Base-by-base conservation (phyloP, 2,797 vertebrate genomes). In the Scolopax rusticola region DNA sequence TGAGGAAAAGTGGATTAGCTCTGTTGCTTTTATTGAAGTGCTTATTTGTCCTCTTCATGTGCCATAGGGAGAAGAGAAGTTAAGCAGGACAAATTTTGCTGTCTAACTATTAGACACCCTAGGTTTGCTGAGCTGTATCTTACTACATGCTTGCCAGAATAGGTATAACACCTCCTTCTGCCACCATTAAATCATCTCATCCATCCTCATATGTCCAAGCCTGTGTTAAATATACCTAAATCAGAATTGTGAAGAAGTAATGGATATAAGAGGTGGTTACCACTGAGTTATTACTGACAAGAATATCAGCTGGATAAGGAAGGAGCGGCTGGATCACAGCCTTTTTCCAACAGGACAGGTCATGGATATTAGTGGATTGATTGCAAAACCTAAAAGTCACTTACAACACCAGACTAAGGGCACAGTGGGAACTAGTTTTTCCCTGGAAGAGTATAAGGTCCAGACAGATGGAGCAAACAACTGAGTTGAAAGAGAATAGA, bases 401-500 rank as follows among this genome's bases (percentile, higher is more conserved):
- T 91, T 63, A 23, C 68, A 25, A 41, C 64, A 89, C 84, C 53
- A 33, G 40, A 13, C 45, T 6, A 21, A 87, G 32, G 53, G 56
- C 54, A 23, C 53, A n/a, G 92, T 64, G 68, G 40, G 81, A 89
- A 75, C 70, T 14, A 68, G 63, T 33, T 15, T 81, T 74, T 47
- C 20, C 78, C 78, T 57, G 75, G 50, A 89, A 74, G 86, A 68
- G 84, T 24, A 4, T 63, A 60, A 0, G 20, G 71, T 79, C 73
- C 89, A 93, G 84, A 94, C 87, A 81, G 95, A 92, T 89, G 89
- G 68, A 38, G 89, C 88, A 94, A 93, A 91, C 81, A 61, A 40
- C 70, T 16, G 50, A 77, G 68, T 77, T 95, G 93, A 97, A 94
- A 94, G 95, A 24, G 93, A 92, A 77, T 1, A 95, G 96, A 96